A percentile compares a stretch with the other conserved stretches of the same genome.
Conservation (phyloP, 1,140 invertebrate species). For the Drosophila nannoptera region DNA sequence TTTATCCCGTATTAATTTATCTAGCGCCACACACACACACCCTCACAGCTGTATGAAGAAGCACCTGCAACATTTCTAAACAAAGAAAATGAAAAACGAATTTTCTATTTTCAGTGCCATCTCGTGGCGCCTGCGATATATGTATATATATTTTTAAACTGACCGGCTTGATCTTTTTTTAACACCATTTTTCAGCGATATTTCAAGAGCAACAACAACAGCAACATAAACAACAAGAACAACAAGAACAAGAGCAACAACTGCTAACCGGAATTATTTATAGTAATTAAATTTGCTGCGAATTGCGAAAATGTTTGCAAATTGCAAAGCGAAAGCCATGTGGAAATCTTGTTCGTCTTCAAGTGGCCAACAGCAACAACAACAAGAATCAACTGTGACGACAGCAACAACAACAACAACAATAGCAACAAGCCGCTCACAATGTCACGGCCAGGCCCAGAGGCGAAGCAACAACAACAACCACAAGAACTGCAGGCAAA, state of each 20-base stretch:
- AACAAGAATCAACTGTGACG: constrained; percentile 16
- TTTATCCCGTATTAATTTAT: constrained; percentile 33
- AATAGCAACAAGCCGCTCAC: constrained; percentile 6
- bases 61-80: constrained; percentile 43
- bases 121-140: constrained; percentile 40
- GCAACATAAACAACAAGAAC: constrained; percentile 29
- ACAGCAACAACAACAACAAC: constrained; percentile 9
- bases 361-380: constrained; percentile 40
- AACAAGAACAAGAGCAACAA: constrained; percentile 25
- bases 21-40: constrained; percentile 14
- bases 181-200: constrained; percentile 61
- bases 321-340: constrained; percentile 67
- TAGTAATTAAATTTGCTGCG: constrained; percentile 53
- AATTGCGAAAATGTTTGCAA: constrained; percentile 59
- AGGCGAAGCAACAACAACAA: background rate
- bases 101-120: constrained; percentile 58
- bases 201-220: constrained; percentile 46
- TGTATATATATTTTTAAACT: constrained; percentile 70
- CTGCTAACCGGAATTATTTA: constrained; percentile 23
- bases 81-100: constrained; percentile 41
- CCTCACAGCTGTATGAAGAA: constrained; percentile 32
- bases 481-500: constrained; percentile 2
- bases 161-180: constrained; percentile 63
- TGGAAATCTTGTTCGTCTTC: constrained; percentile 61
- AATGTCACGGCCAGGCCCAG: constrained; percentile 36